A percentile compares a stretch with the other conserved stretches of the same genome.
These are phyloP conservation scores for Geodia barretti DNA, from an alignment of 37 sponge, comb jelly and placozoan species.

Conservation along the genomic window DNA sequence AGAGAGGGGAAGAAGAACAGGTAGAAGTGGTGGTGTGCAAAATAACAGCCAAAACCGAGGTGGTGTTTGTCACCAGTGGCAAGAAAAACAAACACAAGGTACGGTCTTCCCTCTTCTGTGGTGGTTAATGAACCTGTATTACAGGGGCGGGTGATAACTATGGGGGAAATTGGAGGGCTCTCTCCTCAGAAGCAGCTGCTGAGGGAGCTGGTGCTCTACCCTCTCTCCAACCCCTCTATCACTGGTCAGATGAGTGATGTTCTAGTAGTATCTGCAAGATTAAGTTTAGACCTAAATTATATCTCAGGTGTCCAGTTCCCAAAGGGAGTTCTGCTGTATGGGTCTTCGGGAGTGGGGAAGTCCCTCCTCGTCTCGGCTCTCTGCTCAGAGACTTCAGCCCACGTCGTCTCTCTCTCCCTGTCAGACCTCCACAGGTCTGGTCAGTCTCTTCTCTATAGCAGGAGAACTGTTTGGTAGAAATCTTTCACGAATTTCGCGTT, in stretches of 20 bases:
- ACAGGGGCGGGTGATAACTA: neutral
- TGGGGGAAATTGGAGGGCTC: constrained; percentile 49
- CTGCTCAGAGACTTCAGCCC: neutral
- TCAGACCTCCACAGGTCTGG: constrained; percentile 28
- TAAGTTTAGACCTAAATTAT: neutral
- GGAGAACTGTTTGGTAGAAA: no score
- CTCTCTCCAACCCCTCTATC: constrained; percentile 1
- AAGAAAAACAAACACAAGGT: no score
- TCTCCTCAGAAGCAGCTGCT: constrained; percentile 44
- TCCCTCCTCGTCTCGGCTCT: constrained; percentile 57
- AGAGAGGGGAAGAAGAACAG: neutral
- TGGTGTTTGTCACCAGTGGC: constrained; percentile 16
- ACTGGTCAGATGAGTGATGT: constrained; percentile 4
- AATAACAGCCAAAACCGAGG: constrained; percentile 36
- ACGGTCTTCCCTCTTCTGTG: no score
- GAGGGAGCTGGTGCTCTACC: constrained; percentile 43
- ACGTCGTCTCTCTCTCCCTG: constrained; percentile 1
- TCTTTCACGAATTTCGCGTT: no score
- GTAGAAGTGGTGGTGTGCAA: constrained; percentile 8
- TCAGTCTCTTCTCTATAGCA: no score
- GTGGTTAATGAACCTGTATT: no score
- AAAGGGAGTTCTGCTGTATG: constrained; percentile 63
- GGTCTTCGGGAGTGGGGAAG: constrained; percentile 74
- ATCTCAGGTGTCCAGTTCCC: constrained; percentile 52
- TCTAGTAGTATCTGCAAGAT: neutral